Base-by-base conservation (phyloP, 2,113 vertebrate species). In the Aegypius monachus region DNA sequence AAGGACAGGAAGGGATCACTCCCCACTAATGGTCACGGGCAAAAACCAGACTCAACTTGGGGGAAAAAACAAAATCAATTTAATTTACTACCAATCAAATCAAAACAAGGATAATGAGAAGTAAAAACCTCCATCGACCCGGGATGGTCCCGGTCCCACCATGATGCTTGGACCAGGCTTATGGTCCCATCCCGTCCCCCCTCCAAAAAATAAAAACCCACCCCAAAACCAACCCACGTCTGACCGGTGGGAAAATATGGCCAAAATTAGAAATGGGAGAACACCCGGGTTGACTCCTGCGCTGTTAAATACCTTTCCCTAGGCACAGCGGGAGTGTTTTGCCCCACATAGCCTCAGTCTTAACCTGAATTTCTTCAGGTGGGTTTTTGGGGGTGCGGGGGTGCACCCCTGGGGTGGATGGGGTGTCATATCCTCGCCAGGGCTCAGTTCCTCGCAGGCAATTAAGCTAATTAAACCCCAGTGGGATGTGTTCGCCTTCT, bases 391-490 rank as follows among this genome's bases (percentile, higher is more conserved):
- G 22, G 62, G 6, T 29, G 31, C 10, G 8, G 16, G 40, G 16
- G 21, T 3, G 9, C 8, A 3, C 16, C 3, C 1, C 18, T 17
- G 59, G 17, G 42, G 12, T 21, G 32, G 9, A 14, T 6, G 63
- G 13, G 31, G 32, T 3, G 12, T 12, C 40, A 36, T 11, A 6
- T 4, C 61, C 71, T 66, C 7, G 0, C 12, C 47, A 10, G 25
- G 15, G 48, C 40, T 26, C 21, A 3, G 17, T 47, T 56, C 48
- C 14, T 65, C 3, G 1, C 50, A 8, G 50, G 70, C 3, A 18
- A 53, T 88, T 62, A 38, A 70, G 26, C 13, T 56, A 20, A 42
- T 72, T 71, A 55, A n/a, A 26, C 25, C 32, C 45, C 20, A 13
- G 20, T 1, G 11, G 55, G 74, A 47, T 6, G 29, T 2, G 27